phyloP scores from a whole-genome alignment of 1,140 invertebrate genomes.

The Drosophila murphyi region DNA sequence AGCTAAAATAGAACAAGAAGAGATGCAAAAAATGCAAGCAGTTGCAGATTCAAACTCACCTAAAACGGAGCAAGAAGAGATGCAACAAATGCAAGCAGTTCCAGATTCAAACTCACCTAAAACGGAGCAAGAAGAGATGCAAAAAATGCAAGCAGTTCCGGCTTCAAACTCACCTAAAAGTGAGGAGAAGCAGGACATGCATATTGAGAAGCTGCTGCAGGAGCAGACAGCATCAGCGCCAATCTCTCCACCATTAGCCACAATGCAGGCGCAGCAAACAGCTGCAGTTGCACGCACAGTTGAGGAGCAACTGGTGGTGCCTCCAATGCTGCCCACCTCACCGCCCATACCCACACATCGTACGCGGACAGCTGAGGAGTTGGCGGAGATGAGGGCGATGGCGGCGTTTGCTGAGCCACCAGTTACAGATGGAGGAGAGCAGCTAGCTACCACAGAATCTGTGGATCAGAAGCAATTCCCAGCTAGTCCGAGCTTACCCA shows the following conservation, averaged over 20 bases:
- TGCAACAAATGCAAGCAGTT: not conserved
- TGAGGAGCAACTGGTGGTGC: not conserved
- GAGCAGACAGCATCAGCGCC: not conserved
- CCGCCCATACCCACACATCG: constrained; percentile 72
- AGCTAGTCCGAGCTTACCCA: not conserved
- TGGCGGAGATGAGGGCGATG: constrained; percentile 20
- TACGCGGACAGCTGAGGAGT: constrained; percentile 47
- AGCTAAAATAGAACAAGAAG: too few species aligned
- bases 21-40: not conserved
- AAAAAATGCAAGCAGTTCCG: not conserved
- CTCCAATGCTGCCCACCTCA: constrained; percentile 10
- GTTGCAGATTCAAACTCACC: too few species aligned
- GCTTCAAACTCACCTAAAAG: not conserved
- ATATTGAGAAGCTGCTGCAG: not conserved
- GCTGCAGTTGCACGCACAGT: not conserved
- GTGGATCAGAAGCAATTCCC: not conserved
- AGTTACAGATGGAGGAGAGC: not conserved
- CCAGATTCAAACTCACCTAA: too few species aligned
- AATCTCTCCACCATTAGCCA: not conserved
- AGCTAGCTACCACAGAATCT: not conserved
- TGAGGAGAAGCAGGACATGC: not conserved
- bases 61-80: not conserved
- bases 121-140: not conserved
- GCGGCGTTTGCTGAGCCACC: constrained; percentile 15
- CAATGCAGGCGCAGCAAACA: not conserved